phyloP scores from a whole-genome alignment of 2,113 vertebrate genomes.

The Salvelinus alpinus region DNA sequence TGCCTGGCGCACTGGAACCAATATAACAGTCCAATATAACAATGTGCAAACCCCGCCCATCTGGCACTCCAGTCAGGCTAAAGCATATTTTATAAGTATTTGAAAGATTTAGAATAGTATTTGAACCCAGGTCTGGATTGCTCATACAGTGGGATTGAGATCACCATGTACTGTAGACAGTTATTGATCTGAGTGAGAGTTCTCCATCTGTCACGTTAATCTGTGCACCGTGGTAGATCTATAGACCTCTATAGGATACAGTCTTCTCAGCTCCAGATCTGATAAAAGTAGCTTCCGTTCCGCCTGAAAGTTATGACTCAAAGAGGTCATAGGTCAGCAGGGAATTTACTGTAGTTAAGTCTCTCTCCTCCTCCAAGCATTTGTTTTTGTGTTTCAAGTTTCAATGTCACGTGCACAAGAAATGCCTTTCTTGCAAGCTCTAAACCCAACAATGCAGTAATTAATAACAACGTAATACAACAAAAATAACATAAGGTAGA shows the following conservation, averaged over 20 bases:
- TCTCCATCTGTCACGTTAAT: conserved; percentile 41
- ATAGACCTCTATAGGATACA: background rate
- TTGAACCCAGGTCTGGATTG: background rate
- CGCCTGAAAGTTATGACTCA: background rate
- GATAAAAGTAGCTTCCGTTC: conserved; percentile 14
- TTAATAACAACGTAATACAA: too few species aligned
- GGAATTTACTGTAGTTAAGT: background rate
- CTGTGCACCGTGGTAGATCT: conserved; percentile 2
- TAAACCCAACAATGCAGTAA: too few species aligned
- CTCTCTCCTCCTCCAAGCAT: background rate
- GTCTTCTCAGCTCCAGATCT: background rate
- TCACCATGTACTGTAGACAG: conserved; percentile 1
- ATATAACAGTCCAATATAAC: too few species aligned
- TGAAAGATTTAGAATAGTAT: too few species aligned
- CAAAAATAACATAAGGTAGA: too few species aligned
- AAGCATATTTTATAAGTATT: too few species aligned
- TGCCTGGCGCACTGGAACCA: too few species aligned
- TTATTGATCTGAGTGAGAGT: conserved; percentile 20
- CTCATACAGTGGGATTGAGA: background rate
- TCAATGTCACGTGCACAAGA: too few species aligned
- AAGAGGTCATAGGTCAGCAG: conserved; percentile 12
- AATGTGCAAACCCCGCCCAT: too few species aligned
- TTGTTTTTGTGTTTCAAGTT: too few species aligned
- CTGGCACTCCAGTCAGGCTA: too few species aligned
- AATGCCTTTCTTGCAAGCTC: too few species aligned